Evolutionary conservation across 2,888 invertebrate genomes (phyloP).

Genomic region (Augiades crinisus): DNA sequence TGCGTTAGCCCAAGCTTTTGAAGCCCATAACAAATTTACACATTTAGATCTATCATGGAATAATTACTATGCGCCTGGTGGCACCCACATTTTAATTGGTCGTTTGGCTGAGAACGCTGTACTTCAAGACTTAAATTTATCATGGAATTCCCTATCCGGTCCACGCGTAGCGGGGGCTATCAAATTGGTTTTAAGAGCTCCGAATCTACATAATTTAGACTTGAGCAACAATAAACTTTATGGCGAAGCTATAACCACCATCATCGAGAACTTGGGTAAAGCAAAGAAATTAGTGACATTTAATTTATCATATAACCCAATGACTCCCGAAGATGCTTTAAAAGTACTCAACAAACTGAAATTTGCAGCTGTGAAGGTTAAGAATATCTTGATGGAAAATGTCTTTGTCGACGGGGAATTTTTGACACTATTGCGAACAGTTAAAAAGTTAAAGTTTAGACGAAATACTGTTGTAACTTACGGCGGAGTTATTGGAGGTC

Average conservation of each 20-base stretch:
- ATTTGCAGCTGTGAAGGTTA: constrained; percentile 40
- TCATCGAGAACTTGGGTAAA: constrained; percentile 38
- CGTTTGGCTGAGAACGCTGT: constrained; percentile 43
- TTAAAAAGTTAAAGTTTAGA: constrained; percentile 41
- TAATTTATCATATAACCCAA: constrained; percentile 56
- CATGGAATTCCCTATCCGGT: constrained; percentile 55
- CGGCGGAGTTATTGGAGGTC: constrained; percentile 42
- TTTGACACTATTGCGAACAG: constrained; percentile 36
- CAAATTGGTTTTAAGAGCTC: constrained; percentile 40
- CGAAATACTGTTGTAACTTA: constrained; percentile 44
- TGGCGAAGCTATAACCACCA: constrained; percentile 41
- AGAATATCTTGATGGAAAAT: constrained; percentile 50
- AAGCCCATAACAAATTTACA: constrained; percentile 48
- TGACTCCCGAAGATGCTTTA: constrained; percentile 48
- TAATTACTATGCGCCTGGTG: constrained; percentile 41
- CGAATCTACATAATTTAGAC: constrained; percentile 44
- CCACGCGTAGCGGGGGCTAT: constrained; percentile 44
- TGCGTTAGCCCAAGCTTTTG: constrained; percentile 47
- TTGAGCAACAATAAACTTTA: constrained; percentile 54
- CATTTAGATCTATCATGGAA: constrained; percentile 62
- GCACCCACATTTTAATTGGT: constrained; percentile 42
- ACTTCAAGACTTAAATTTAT: constrained; percentile 50
- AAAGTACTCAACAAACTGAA: constrained; percentile 44
- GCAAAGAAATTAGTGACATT: constrained; percentile 48
- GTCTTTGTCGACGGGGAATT: constrained; percentile 46